phyloP scores from a whole-genome alignment of 1,140 invertebrate genomes.

The Anagrus nilaparvatae region DNA sequence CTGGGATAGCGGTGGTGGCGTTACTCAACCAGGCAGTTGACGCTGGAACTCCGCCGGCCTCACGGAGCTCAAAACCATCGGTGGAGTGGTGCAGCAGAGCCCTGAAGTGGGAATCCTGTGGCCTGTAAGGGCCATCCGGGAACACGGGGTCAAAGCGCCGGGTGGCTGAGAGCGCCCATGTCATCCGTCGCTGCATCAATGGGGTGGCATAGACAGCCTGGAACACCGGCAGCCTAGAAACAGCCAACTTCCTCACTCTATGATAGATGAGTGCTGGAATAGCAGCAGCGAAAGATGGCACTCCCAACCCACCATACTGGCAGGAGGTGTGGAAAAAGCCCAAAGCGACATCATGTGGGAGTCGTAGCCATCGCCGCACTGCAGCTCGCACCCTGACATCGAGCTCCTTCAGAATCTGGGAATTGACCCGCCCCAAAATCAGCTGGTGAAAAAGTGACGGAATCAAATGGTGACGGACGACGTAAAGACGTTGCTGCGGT shows the following conservation, averaged over 20 bases:
- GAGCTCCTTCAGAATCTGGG: constrained; percentile 4
- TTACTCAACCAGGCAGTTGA: not conserved
- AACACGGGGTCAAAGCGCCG: too few relatives aligned
- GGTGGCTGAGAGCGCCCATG: too few relatives aligned
- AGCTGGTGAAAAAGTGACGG: constrained; percentile 7
- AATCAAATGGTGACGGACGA: not conserved
- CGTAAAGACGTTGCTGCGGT: constrained; percentile 14
- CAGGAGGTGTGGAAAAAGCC: too few relatives aligned
- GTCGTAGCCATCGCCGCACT: constrained; percentile 13
- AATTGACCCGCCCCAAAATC: not conserved
- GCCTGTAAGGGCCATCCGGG: too few relatives aligned
- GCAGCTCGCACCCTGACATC: constrained; percentile 2
- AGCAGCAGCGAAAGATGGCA: too few relatives aligned
- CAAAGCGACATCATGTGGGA: constrained; percentile 13
- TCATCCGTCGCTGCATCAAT: too few relatives aligned
- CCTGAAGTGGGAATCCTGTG: too few relatives aligned
- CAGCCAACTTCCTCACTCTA: too few relatives aligned
- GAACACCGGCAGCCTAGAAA: too few relatives aligned
- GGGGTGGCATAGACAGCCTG: too few relatives aligned
- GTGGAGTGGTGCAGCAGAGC: not conserved
- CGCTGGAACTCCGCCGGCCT: not conserved
- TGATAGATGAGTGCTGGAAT: too few relatives aligned
- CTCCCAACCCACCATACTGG: too few relatives aligned
- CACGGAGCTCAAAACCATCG: not conserved
- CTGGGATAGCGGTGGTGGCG: not conserved